Base-by-base conservation (phyloP, 2,797 vertebrate genomes). In the Pampus argenteus region DNA sequence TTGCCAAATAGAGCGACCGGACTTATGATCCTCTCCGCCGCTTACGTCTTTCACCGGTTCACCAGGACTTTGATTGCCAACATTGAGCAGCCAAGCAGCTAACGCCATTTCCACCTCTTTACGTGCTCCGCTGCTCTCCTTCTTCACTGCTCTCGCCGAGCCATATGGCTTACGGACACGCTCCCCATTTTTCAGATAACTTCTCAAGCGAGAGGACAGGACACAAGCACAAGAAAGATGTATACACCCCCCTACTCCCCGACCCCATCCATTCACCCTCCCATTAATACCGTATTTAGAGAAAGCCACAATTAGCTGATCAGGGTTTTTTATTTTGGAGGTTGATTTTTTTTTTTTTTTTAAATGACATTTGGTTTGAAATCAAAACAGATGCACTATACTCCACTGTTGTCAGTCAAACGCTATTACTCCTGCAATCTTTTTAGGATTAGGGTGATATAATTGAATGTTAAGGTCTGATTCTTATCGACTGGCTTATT, bases 111-210 rank as follows among this genome's bases (percentile, higher is more conserved):
- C 91, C 92, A 92, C 91, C 87, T 92, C 90, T 88, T 89, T 88
- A 91, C 55, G 87, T 87, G 92, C 85, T 90, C 88, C 70, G 76
- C 86, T 90, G 91, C 89, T 84, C 86, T 45, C 64, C 67, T 34
- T 34, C 56, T 60, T 49, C 47, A 63, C 78, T 26, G 63, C 89
- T 86, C 88, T 88, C 62, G 61, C 77, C 47, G 74, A 90, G 89
- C 93, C 93, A 94, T 94, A 94, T 94, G 95, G 94, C 92, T 87
- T 47, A 48, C 63, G 88, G 94, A 93, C 89, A 79, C 74, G 72
- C 82, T 86, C 74, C 86, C 92, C 93, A 94, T 95, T 94, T 94
- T 92, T 94, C 93, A 94, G 86, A 94, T 94, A 93, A 94, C 91
- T 94, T 93, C 92, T 94, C 93, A 93, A 94, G 91, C 93, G 93